Evolutionary conservation across 2,113 vertebrate genomes (phyloP), one percentile per base, ranked within the genome.

Genomic region (Neolamprologus variostigma): DNA sequence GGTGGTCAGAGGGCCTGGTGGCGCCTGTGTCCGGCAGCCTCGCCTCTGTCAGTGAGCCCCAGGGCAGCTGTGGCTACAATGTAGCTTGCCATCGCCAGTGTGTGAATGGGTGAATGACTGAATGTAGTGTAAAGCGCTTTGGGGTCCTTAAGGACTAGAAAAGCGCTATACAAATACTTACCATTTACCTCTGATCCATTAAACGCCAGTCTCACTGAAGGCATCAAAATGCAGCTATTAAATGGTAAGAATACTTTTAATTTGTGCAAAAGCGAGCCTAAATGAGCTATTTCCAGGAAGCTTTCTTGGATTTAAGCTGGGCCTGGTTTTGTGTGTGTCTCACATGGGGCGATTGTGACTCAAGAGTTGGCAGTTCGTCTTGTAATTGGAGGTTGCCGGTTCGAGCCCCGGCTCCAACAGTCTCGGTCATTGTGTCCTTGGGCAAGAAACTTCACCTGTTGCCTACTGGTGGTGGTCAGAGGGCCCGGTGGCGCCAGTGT

Each of bases 361-460:
- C 54, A 57, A 57, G 55, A 57, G 55, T 57, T 57, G 55, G 21
- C 7, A 28, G 23, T 57, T 57, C 1, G 4, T 16, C 55, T 57
- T 16, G 55, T 57, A 28, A 57, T 57, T 9, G 55, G 23, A 28
- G 23, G 55, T 28, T 57, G 55, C 23, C 1, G 3, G 51, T 53
- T 53, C 19, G 19, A n/a, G 51, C 50, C 50, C 19, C 5, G 0
- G 9, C 51, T 21, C 0, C 0, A 4, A 57, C 23, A 57, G 3
- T 28, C 23, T 57, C 13, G 0, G 55, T 57, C 7, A 0, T 57
- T 57, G 55, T 57, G 55, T 28, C 23, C 7, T 57, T 57, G 55
- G 55, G 23, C 7, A 16, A 57, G 55, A 57, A 2, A 28, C 55
- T 16, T 59, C 23, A 59, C 23, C 13, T 1, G 13, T 28, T 3